Evolutionary conservation across 1,140 invertebrate genomes (phyloP).

Genomic region (Pollicipes pollicipes): DNA sequence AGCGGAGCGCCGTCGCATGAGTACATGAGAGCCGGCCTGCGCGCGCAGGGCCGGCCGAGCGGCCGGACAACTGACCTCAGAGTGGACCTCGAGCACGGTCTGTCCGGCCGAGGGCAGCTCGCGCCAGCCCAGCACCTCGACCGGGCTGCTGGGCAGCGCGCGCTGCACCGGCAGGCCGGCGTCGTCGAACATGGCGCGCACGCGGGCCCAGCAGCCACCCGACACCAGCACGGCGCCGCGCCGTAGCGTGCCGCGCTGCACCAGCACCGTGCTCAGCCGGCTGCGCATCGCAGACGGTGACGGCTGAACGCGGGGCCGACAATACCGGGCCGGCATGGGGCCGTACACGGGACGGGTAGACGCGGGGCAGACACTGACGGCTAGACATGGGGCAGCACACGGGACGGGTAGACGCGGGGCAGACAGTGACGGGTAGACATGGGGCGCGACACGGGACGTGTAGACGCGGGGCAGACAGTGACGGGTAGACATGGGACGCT

Average conservation of each 20-base stretch:
- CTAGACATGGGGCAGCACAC: background rate
- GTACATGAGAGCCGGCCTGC: too few species aligned
- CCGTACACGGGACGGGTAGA: background rate
- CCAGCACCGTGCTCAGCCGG: constrained; percentile 33
- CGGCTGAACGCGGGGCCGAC: background rate
- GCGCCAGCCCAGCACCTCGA: constrained; percentile 75
- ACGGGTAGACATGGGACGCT: too few species aligned
- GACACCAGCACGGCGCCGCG: constrained; percentile 65
- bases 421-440: background rate
- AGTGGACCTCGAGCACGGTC: constrained; percentile 58
- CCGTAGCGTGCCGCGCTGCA: constrained; percentile 68
- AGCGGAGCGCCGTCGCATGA: background rate
- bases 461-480: too few species aligned
- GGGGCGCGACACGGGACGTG: background rate
- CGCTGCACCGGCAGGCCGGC: constrained; percentile 42
- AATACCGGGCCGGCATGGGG: background rate
- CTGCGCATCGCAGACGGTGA: background rate
- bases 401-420: background rate
- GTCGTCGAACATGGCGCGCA: constrained; percentile 63
- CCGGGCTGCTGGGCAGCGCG: constrained; percentile 61
- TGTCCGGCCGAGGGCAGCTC: constrained; percentile 74
- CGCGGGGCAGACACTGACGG: background rate
- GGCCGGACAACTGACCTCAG: constrained; percentile 33
- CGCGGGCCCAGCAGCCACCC: constrained; percentile 63
- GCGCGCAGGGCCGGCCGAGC: too few species aligned